Conservation (phyloP, 2,797 vertebrate species). For the Pipistrellus kuhlii region DNA sequence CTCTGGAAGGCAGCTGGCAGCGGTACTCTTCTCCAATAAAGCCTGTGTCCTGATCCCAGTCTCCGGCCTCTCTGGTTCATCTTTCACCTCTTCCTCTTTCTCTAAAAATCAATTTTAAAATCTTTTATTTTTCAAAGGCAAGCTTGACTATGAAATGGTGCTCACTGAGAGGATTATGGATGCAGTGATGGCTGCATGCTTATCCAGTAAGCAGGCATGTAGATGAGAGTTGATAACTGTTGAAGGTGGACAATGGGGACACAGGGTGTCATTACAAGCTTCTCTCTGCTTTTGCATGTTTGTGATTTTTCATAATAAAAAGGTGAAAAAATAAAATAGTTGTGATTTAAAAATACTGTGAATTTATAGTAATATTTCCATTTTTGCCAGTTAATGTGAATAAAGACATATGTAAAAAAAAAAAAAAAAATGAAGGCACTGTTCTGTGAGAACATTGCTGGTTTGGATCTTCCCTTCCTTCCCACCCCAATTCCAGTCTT, state of each 20-base stretch:
- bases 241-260: not conserved
- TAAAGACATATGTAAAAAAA: not conserved
- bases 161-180: fast-evolving
- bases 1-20: too few relatives aligned
- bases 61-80: too few relatives aligned
- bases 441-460: not conserved
- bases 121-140: not conserved
- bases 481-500: not conserved
- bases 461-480: not conserved
- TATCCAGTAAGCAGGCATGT: fast-evolving
- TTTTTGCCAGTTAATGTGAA: not conserved
- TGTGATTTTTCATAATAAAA: not conserved
- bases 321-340: not conserved
- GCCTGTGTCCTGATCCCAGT: too few relatives aligned
- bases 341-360: slow-evolving; percentile 10
- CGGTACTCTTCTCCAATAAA: too few relatives aligned
- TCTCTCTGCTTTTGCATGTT: not conserved
- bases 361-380: not conserved
- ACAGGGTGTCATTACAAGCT: not conserved
- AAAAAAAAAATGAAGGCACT: not conserved
- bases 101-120: not conserved
- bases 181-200: not conserved
- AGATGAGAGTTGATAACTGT: not conserved
- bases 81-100: not conserved
- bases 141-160: not conserved